Percentiles rank a stretch among this genome's conserved stretches.
Conservation (phyloP, 2,888 invertebrate species). For the Petrophora chlorosata region DNA sequence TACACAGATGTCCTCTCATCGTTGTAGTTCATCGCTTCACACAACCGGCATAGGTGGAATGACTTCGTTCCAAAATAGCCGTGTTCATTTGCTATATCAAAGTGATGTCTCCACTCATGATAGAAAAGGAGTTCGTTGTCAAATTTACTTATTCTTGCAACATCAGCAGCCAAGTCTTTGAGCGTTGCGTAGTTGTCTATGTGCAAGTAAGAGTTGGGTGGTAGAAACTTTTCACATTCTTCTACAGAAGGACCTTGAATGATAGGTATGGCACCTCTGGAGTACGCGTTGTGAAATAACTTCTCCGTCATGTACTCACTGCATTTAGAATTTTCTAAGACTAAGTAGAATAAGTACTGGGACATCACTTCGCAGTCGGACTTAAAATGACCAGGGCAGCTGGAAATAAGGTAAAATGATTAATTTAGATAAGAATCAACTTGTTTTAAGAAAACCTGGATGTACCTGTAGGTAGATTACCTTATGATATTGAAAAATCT, state of each 20-base stretch:
- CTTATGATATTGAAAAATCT: no score
- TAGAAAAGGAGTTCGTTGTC: conserved; percentile 64
- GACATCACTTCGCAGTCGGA: conserved; percentile 82
- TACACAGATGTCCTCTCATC: conserved; percentile 38
- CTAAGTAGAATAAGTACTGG: conserved; percentile 87
- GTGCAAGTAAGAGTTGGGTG: conserved; percentile 86
- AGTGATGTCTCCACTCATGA: conserved; percentile 85
- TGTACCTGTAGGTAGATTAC: no score
- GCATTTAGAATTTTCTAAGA: conserved; percentile 88
- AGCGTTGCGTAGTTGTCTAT: conserved; percentile 80
- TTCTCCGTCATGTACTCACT: conserved; percentile 89
- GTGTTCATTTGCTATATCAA: conserved; percentile 80
- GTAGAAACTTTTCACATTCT: conserved; percentile 80
- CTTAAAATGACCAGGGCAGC: conserved; percentile 86
- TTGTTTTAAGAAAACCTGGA: no score
- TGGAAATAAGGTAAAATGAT: no score
- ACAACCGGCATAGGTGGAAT: conserved; percentile 83
- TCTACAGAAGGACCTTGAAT: conserved; percentile 84
- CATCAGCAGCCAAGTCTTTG: conserved; percentile 76
- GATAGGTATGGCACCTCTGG: conserved; percentile 85
- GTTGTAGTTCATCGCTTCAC: conserved; percentile 84
- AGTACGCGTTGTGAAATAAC: conserved; percentile 86
- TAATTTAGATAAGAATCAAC: no score
- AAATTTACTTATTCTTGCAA: conserved; percentile 70
- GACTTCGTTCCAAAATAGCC: conserved; percentile 83